Evolutionary conservation across 2,113 vertebrate species (phyloP), one percentile per base, ranked within the genome.

Genomic region (Paracanthobrama guichenoti): DNA sequence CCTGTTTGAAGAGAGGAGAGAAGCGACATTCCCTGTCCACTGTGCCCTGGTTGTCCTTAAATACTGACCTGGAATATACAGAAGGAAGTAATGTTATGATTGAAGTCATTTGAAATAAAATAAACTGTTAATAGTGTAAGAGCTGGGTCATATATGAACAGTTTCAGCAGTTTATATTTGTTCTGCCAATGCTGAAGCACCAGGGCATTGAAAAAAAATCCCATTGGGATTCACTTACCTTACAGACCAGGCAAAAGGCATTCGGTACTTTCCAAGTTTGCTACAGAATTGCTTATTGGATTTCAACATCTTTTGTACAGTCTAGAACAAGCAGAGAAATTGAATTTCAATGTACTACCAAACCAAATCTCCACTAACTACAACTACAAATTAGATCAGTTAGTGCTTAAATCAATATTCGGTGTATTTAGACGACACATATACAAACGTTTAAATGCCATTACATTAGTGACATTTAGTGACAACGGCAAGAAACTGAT

Each of bases 241-340:
- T 81, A 98, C 92, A 0, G 97, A 96, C 98, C 98, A 99, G n/a
- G 98, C 98, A 84, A 99, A 99, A 0, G 98, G 98, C 98, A 99
- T 99, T 2, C 95, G 96, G 88, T 99, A 99, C 88, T 96, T 99
- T 13, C 97, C 98, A 89, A 99, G 88, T 90, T 97, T 98, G 93
- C 93, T 96, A 85, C 97, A 99, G 89, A 98, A 98, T 82, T 97
- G 98, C 55, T 96, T 98, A 88, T 97, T 98, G 88, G 96, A 96
- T 92, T 97, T 99, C 87, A 99, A 89, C 87, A 97, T 94, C 92
- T 99, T 99, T 91, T 98, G 98, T 71, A 96, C 96, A 81, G 91
- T 97, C 98, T 99, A 86, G 11, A 83, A 74, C 87, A 82, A 73
- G 72, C 42, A 57, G 13, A 82, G 57, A 71, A 28, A 53, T 3